These are phyloP conservation scores for Rhizomys pruinosus DNA, from an alignment of 2,113 vertebrate genomes.

Conservation along the genomic window DNA sequence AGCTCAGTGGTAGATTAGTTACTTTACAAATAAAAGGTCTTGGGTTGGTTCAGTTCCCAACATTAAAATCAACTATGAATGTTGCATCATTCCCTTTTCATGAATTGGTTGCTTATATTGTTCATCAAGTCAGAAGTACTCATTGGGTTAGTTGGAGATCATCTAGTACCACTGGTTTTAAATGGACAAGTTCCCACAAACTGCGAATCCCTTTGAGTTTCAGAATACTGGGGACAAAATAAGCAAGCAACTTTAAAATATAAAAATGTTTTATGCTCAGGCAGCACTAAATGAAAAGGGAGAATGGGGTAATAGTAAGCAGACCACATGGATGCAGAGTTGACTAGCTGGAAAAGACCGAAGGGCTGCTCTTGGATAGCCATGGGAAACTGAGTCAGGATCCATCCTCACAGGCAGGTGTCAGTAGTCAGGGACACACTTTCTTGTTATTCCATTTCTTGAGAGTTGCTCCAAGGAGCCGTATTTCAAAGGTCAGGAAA, in stretches of 20 bases:
- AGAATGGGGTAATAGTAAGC: not conserved
- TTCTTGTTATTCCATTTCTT: not conserved
- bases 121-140: slow-evolving; percentile 63
- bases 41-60: not conserved
- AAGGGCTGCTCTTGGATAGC: not conserved
- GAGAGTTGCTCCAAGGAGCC: not conserved
- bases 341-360: not conserved
- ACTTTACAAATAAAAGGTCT: not conserved
- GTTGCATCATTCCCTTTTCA: slow-evolving; percentile 21
- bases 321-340: not conserved
- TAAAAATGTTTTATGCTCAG: not conserved
- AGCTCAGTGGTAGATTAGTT: not conserved
- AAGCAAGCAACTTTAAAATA: not conserved
- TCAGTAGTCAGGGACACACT: fast-evolving
- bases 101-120: slow-evolving; percentile 35
- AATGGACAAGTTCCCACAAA: slow-evolving; percentile 51
- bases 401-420: fast-evolving
- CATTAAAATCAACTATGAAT: slow-evolving; percentile 1
- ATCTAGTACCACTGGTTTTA: slow-evolving; percentile 62
- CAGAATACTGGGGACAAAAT: not conserved
- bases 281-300: not conserved
- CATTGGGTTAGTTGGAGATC: slow-evolving; percentile 50
- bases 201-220: slow-evolving; percentile 41
- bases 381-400: fast-evolving
- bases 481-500: not conserved